A percentile compares a stretch with the other conserved stretches of the same genome.
Evolutionary conservation across 1,140 invertebrate species (phyloP).

Genomic region (Dendrolimus punctatus): DNA sequence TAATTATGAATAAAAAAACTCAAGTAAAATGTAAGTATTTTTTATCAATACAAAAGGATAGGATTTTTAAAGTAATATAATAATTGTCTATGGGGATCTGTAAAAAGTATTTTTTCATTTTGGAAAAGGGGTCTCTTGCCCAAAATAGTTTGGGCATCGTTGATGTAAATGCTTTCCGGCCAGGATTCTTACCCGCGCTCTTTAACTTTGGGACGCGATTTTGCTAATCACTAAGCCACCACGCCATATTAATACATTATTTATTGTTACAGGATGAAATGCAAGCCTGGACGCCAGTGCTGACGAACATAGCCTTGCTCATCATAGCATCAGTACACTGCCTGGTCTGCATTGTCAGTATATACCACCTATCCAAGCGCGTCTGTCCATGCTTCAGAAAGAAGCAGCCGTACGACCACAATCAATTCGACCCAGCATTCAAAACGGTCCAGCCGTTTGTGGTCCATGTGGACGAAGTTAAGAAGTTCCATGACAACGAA

Average conservation of each 20-base stretch:
- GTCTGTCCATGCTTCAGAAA: conserved; percentile 73
- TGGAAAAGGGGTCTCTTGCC: no score
- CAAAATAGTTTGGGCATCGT: no score
- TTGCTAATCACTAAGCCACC: no score
- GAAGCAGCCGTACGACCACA: conserved; percentile 65
- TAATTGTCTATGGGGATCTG: no score
- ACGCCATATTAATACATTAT: not conserved
- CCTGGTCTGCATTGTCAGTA: conserved; percentile 67
- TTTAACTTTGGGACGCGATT: no score
- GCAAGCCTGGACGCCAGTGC: conserved; percentile 69
- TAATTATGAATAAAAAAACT: no score
- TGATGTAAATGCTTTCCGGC: no score
- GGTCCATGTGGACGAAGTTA: conserved; percentile 46
- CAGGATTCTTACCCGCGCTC: no score
- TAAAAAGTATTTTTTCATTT: no score
- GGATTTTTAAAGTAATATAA: no score
- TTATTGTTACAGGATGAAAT: conserved; percentile 46
- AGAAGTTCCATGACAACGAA: conserved; percentile 38
- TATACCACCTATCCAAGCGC: conserved; percentile 70
- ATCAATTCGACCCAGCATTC: conserved; percentile 61
- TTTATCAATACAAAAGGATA: no score
- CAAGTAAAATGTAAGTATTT: no score
- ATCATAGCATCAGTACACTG: conserved; percentile 70
- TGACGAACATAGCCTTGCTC: conserved; percentile 73
- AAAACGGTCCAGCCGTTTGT: conserved; percentile 47